Base-by-base conservation (phyloP, 2,888 invertebrate genomes). In the Stenichneumon culpator region DNA sequence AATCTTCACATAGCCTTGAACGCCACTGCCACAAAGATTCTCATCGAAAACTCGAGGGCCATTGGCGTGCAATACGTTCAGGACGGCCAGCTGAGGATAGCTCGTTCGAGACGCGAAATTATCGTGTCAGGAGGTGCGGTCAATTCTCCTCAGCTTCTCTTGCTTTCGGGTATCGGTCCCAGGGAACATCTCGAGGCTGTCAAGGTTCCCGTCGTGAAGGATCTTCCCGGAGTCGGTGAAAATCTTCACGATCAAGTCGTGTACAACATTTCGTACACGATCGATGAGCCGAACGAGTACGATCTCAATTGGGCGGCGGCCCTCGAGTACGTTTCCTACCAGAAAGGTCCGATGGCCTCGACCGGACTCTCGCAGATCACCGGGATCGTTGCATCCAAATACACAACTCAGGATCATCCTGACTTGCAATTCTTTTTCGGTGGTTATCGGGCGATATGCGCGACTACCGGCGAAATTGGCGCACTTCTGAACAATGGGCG, bases 191-290 rank as follows among this genome's bases (percentile, higher is more conserved):
- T 97, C 2, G 93, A 95, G 65, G 94, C 94, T 79, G 95, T 96
- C 81, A 95, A 95, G 78, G 95, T 97, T 39, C 95, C 95, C 5
- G 94, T 95, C 11, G 94, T 96, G 36, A 95, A 95, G 84, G 95
- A 96, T 85, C 93, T 96, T 25, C 96, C 96, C 0, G 97, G 97
- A 0, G 97, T 97, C 0, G 97, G 97, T 0, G 95, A 95, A 89
- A 97, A 97, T 90, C 93, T 97, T 0, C 96, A 96, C 82, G 96
- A 97, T 90, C 97, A 97, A 89, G 96, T 96, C 0, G 96, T 96
- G 0, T 95, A 96, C 47, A 94, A 94, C 6, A 86, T 97, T 9
- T 94, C 95, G n/a, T 96, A 95, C 90, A 94, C 94, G 0, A 92
- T 96, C 88, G 89, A 93, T 60, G 94, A 95, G 60, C 94, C 95